Base-by-base conservation (phyloP, 2,888 invertebrate species). In the Bhutanitis thaidina region DNA sequence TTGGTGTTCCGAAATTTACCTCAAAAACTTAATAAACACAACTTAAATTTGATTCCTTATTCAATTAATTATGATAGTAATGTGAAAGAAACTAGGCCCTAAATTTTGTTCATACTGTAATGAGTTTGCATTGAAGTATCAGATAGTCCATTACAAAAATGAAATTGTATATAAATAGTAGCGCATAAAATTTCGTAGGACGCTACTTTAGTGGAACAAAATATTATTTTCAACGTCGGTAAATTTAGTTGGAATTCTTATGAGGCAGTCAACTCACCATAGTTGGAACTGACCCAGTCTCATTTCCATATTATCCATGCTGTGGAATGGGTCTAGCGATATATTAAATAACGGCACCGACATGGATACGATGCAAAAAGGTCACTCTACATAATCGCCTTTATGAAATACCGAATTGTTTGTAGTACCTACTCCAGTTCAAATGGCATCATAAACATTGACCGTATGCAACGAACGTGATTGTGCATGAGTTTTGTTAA, bases 281-380 rank as follows among this genome's bases (percentile, higher is more conserved):
- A 64, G 60, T 64, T 60, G 63, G 63, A 60, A 56, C 57, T 46
- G 55, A 54, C 60, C 67, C 63, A 63, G 56, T 48, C 61, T 59
- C 58, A 71, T 71, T 69, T 64, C 59, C 71, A 74, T 71, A 69
- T 62, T 65, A 66, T 69, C 62, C 62, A 54, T 57, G 58, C 56
- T 57, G 60, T 61, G 61, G 57, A 57, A 57, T 51, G 54, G 57
- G 56, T 51, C 54, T 50, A 44, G 49, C 53, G 41, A 36, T 54
- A 58, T 59, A 65, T 59, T 57, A 59, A 59, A 60, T 61, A 61
- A 38, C 43, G 29, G 30, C 15, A 20, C 40, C 45, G 46, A 56
- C 56, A 55, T 53, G 53, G 54, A 59, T 57, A 54, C 30, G 32
- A 46, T 52, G 37, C 51, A 52, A 52, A 53, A 60, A 60, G 49